phyloP scores from a whole-genome alignment of 2,888 invertebrate genomes.

The Molorchus minor region DNA sequence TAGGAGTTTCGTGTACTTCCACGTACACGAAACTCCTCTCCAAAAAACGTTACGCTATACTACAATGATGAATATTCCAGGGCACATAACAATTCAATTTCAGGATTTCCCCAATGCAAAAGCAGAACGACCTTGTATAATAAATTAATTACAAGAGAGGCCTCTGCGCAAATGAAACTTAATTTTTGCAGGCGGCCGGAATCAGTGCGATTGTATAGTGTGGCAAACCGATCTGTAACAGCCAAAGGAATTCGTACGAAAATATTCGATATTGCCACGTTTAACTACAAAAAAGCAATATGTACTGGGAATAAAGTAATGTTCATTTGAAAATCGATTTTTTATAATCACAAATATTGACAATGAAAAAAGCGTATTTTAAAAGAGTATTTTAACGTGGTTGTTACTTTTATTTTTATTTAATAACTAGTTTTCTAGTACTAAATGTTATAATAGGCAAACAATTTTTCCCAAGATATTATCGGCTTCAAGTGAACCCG shows the following conservation, averaged over 20 bases:
- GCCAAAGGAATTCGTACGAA: not conserved
- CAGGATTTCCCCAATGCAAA: slow-evolving; percentile 21
- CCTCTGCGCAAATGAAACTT: slow-evolving; percentile 8
- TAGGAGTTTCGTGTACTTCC: not conserved
- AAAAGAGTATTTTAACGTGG: too few relatives aligned
- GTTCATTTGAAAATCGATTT: not conserved
- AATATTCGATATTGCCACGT: too few relatives aligned
- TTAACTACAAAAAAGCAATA: not conserved
- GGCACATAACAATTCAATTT: slow-evolving; percentile 18
- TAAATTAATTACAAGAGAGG: slow-evolving; percentile 18
- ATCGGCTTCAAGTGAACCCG: too few relatives aligned
- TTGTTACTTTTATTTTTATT: too few relatives aligned
- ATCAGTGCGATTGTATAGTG: slow-evolving; percentile 9
- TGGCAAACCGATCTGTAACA: slow-evolving; percentile 1
- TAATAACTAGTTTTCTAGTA: too few relatives aligned
- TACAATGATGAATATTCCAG: slow-evolving; percentile 16
- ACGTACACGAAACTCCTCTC: not conserved
- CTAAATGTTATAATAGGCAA: too few relatives aligned
- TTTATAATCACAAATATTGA: too few relatives aligned
- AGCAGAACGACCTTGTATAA: too few relatives aligned
- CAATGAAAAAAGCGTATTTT: too few relatives aligned
- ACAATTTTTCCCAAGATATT: too few relatives aligned
- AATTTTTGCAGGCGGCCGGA: not conserved
- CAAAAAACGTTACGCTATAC: not conserved
- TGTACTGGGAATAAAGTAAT: not conserved